A percentile compares a stretch with the other conserved stretches of the same genome.
Evolutionary conservation across 2,797 vertebrate species (phyloP).

Genomic region (Corythornis leucogaster): DNA sequence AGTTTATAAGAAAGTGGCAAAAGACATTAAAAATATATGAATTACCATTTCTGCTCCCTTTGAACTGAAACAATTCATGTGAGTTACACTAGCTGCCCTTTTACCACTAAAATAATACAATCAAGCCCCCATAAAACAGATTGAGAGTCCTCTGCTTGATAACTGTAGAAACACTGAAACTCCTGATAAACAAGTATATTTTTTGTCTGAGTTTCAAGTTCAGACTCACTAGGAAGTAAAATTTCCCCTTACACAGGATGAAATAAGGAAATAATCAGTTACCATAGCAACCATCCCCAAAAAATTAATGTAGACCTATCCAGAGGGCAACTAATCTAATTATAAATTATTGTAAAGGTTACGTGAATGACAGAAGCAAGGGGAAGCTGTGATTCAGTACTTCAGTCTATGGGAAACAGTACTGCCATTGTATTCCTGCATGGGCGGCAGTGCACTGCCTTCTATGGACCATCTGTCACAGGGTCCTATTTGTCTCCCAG

Average conservation of each 20-base stretch:
- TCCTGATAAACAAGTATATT: slow-evolving; percentile 9
- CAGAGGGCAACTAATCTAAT: slow-evolving; percentile 56
- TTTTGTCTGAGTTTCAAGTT: not conserved
- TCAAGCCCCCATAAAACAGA: not conserved
- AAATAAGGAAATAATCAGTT: slow-evolving; percentile 64
- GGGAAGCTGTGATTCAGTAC: slow-evolving; percentile 46
- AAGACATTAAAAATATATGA: not conserved
- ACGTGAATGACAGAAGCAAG: slow-evolving; percentile 21
- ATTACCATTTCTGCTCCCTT: not conserved
- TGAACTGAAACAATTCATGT: not conserved
- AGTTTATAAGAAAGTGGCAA: not conserved
- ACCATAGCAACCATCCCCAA: not conserved
- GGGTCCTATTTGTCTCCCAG: not conserved
- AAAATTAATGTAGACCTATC: not conserved
- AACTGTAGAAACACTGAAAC: not conserved
- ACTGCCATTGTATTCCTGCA: slow-evolving; percentile 22
- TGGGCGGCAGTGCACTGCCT: not conserved
- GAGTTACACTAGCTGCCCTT: not conserved
- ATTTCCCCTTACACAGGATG: slow-evolving; percentile 41
- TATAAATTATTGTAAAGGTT: slow-evolving; percentile 57
- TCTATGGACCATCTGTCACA: not conserved
- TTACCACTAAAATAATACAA: not conserved
- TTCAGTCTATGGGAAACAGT: slow-evolving; percentile 47
- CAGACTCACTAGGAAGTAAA: slow-evolving; percentile 46
- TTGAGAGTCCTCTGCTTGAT: not conserved